Conservation (phyloP, 2,888 invertebrate species). For the Antheraea assamensis region DNA sequence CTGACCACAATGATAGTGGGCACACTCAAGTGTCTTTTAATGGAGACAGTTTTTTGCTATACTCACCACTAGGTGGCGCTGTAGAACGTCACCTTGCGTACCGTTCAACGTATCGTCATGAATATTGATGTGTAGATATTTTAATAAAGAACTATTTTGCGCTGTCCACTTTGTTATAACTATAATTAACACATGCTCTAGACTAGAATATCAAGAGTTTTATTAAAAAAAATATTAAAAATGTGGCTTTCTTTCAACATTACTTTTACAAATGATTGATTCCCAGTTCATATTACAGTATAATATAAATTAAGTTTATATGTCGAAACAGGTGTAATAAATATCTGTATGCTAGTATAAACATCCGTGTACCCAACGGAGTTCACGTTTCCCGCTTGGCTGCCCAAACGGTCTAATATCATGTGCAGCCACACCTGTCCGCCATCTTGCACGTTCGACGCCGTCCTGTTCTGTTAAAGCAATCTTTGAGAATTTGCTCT, state of each 20-base stretch:
- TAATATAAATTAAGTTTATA: neutral
- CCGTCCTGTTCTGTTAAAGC: conserved; percentile 13
- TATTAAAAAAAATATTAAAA: no score
- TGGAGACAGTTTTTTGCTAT: no score
- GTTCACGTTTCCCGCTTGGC: conserved; percentile 56
- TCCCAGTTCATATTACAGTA: neutral
- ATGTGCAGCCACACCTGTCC: conserved; percentile 66
- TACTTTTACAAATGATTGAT: neutral
- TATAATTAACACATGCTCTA: no score
- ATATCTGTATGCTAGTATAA: neutral
- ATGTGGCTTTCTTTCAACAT: neutral
- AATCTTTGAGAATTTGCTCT: neutral
- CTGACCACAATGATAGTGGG: no score
- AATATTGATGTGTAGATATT: no score
- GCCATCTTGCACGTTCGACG: conserved; percentile 55
- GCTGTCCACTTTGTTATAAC: no score
- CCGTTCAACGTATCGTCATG: no score
- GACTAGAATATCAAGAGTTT: no score
- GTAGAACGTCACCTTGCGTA: no score
- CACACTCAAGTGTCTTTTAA: no score
- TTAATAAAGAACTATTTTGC: no score
- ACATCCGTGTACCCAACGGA: conserved; percentile 29
- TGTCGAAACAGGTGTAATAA: neutral
- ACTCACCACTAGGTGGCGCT: no score
- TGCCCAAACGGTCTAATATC: conserved; percentile 53